These are phyloP conservation scores for Minunthozetes semirufus DNA, from an alignment of 2,888 invertebrate species.

Conservation along the genomic window DNA sequence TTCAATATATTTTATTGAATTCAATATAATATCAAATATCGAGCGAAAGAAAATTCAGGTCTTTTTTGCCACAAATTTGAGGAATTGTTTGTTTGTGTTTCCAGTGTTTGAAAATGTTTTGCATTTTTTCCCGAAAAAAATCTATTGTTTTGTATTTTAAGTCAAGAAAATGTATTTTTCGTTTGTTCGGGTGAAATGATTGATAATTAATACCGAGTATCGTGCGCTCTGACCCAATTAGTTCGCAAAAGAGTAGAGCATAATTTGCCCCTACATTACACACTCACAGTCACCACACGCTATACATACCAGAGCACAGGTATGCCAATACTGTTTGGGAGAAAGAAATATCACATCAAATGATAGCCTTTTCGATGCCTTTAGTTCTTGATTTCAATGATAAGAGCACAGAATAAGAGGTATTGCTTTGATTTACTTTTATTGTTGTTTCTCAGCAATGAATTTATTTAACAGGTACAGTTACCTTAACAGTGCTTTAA, in stretches of 20 bases:
- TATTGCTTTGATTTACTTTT: background rate
- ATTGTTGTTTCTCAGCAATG: background rate
- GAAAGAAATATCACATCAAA: background rate
- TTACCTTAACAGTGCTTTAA: too few relatives aligned
- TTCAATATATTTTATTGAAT: background rate
- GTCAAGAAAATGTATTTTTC: background rate
- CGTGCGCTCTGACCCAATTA: conserved; percentile 7
- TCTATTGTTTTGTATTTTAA: background rate
- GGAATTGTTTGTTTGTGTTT: too few relatives aligned
- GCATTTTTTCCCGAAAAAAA: background rate
- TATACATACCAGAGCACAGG: background rate
- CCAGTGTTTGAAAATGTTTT: background rate
- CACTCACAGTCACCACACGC: background rate
- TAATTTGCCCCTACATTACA: conserved; percentile 4
- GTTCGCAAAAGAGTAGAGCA: background rate
- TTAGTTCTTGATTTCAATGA: background rate
- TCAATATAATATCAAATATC: too few relatives aligned
- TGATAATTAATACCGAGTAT: background rate
- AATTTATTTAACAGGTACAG: background rate
- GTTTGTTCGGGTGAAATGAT: background rate
- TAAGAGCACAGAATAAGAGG: background rate
- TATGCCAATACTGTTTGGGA: too few relatives aligned
- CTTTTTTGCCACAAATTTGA: too few relatives aligned
- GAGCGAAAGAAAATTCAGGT: too few relatives aligned
- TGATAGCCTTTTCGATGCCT: background rate